Percentiles rank a stretch among this genome's conserved stretches.
phyloP scores from a whole-genome alignment of 2,113 vertebrate genomes.

The Strix uralensis region DNA sequence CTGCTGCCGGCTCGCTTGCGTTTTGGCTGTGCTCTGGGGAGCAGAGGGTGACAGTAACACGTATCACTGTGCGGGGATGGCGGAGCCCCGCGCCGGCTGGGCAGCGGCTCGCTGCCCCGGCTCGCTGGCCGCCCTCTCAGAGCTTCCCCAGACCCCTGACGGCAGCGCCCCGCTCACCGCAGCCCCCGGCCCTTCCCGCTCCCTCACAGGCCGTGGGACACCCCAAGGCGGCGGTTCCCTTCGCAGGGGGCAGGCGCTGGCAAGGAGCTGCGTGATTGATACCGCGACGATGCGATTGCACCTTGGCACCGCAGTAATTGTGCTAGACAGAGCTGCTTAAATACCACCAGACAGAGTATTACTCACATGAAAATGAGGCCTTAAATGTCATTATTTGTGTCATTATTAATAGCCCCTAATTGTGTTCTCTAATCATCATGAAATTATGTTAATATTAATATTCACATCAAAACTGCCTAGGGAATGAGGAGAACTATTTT shows the following conservation, averaged over 20 bases:
- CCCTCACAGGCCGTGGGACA: not conserved
- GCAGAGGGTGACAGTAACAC: accelerated
- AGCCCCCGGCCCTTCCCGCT: too few relatives aligned
- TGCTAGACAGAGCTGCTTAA: constrained; percentile 77
- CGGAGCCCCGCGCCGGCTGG: too few relatives aligned
- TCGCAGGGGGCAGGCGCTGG: not conserved
- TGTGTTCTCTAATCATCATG: constrained; percentile 85
- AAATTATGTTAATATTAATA: constrained; percentile 87
- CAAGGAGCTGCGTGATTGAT: not conserved
- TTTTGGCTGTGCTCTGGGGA: not conserved
- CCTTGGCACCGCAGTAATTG: constrained; percentile 64
- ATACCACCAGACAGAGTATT: constrained; percentile 82
- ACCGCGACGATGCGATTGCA: not conserved
- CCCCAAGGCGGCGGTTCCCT: accelerated
- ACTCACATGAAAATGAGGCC: constrained; percentile 81
- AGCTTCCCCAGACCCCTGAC: not conserved
- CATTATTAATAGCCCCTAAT: constrained; percentile 88
- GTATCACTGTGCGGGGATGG: too few relatives aligned
- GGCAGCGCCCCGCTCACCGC: not conserved
- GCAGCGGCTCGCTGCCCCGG: too few relatives aligned
- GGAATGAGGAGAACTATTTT: constrained; percentile 70
- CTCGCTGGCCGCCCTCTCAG: too few relatives aligned
- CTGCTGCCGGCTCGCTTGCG: accelerated
- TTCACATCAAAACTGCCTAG: constrained; percentile 82
- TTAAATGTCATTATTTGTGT: constrained; percentile 88